Conservation (phyloP, 1,140 invertebrate genomes). For the Antheraea pernyi region DNA sequence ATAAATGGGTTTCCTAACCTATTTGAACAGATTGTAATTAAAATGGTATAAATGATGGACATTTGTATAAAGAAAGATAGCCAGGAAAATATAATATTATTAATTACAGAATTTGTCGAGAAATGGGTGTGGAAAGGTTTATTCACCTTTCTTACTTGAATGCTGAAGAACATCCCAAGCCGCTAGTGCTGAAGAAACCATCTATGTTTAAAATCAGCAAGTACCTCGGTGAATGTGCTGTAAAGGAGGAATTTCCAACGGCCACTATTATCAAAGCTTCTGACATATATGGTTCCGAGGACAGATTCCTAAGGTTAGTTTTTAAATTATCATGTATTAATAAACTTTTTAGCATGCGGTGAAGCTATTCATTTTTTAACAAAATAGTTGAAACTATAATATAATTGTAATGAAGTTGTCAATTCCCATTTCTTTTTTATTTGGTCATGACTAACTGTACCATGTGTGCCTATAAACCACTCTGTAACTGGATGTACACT, state of each 20-base stretch:
- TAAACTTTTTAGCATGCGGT: too few species aligned
- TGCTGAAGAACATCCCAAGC: conserved; percentile 82
- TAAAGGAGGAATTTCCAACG: conserved; percentile 96
- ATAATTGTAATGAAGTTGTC: too few species aligned
- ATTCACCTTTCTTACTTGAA: conserved; percentile 93
- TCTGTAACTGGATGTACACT: too few species aligned
- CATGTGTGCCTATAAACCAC: too few species aligned
- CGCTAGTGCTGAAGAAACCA: conserved; percentile 81
- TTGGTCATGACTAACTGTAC: too few species aligned
- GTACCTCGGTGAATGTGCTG: conserved; percentile 91
- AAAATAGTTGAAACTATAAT: too few species aligned
- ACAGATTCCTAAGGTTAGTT: conserved; percentile 83
- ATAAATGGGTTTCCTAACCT: too few species aligned
- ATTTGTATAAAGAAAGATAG: too few species aligned
- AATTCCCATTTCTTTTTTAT: too few species aligned
- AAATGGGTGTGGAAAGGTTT: conserved; percentile 90
- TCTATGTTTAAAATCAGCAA: conserved; percentile 87
- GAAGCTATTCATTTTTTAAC: too few species aligned
- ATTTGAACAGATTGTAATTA: too few species aligned
- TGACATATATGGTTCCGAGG: conserved; percentile 93
- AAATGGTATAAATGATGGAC: too few species aligned
- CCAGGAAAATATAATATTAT: not conserved
- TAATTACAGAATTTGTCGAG: conserved; percentile 81
- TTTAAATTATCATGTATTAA: not conserved
- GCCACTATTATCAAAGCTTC: conserved; percentile 96